Evolutionary conservation across 2,113 vertebrate species (phyloP).

Genomic region (Xenopus laevis): DNA sequence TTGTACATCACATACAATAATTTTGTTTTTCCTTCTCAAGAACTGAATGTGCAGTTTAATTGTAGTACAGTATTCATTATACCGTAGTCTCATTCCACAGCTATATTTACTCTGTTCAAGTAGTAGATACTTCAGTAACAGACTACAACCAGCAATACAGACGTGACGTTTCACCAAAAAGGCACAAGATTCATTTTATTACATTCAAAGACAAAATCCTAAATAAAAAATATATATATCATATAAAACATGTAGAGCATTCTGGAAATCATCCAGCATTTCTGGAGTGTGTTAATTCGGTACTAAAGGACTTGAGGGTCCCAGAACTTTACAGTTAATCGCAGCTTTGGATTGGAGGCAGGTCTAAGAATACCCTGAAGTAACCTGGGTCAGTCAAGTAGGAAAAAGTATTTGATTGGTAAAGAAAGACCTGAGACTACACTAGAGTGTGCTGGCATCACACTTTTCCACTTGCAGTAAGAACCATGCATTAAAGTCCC

Average conservation of each 20-base stretch:
- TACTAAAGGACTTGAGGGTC: constrained; percentile 12
- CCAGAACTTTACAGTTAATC: constrained; percentile 4
- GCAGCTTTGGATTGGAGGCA: neutral
- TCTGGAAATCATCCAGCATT: constrained; percentile 18
- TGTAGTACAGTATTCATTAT: no score
- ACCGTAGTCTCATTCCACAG: no score
- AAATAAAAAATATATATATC: constrained; percentile 29
- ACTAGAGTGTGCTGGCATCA: neutral
- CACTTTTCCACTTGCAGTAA: neutral
- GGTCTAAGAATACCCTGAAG: neutral
- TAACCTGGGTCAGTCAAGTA: neutral
- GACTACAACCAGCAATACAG: no score
- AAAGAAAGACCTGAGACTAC: constrained; percentile 11
- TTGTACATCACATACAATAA: no score
- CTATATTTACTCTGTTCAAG: no score
- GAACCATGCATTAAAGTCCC: constrained; percentile 5
- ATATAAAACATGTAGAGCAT: constrained; percentile 37
- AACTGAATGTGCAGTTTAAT: no score
- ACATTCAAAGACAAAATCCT: constrained; percentile 32
- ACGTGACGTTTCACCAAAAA: constrained; percentile 23
- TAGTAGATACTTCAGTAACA: no score
- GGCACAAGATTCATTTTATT: constrained; percentile 44
- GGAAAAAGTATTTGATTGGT: neutral
- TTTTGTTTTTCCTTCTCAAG: no score
- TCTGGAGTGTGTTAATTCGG: constrained; percentile 24